Evolutionary conservation across 2,113 vertebrate genomes (phyloP).

Genomic region (Chaenocephalus aceratus): DNA sequence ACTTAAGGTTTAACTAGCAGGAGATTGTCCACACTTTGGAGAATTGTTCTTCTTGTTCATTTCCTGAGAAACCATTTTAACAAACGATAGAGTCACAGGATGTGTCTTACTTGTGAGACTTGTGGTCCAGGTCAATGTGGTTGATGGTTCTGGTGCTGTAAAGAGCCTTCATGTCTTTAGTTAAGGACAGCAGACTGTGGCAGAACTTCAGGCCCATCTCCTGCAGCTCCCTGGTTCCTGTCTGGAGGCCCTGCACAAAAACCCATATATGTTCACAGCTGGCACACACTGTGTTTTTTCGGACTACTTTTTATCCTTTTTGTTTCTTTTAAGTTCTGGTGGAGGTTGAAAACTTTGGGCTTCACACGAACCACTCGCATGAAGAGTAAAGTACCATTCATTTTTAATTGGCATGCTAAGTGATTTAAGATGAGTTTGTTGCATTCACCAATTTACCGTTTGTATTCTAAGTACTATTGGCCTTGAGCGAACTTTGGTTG

Average conservation of each 20-base stretch:
- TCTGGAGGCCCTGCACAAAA: conserved; percentile 88
- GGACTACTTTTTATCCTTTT: not conserved
- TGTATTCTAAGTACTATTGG: too few relatives aligned
- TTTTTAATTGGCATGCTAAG: not conserved
- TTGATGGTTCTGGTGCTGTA: conserved; percentile 83
- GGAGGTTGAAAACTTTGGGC: not conserved
- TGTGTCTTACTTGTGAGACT: conserved; percentile 78
- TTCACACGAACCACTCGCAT: not conserved
- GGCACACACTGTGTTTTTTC: not conserved
- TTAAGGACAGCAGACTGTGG: conserved; percentile 89
- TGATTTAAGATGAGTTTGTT: not conserved
- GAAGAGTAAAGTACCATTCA: not conserved
- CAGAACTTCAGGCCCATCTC: conserved; percentile 95
- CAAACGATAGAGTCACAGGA: not conserved
- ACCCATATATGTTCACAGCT: not conserved
- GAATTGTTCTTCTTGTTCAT: not conserved
- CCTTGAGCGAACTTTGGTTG: too few relatives aligned
- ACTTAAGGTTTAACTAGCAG: not conserved
- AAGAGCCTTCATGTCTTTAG: conserved; percentile 79
- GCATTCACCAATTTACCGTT: not conserved
- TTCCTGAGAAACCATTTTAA: not conserved
- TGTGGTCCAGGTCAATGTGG: conserved; percentile 80
- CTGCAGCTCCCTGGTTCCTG: conserved; percentile 89
- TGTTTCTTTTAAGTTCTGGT: too few relatives aligned
- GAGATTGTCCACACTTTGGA: not conserved